These are phyloP conservation scores for Noctua janthe DNA, from an alignment of 2,888 invertebrate genomes.

Conservation along the genomic window DNA sequence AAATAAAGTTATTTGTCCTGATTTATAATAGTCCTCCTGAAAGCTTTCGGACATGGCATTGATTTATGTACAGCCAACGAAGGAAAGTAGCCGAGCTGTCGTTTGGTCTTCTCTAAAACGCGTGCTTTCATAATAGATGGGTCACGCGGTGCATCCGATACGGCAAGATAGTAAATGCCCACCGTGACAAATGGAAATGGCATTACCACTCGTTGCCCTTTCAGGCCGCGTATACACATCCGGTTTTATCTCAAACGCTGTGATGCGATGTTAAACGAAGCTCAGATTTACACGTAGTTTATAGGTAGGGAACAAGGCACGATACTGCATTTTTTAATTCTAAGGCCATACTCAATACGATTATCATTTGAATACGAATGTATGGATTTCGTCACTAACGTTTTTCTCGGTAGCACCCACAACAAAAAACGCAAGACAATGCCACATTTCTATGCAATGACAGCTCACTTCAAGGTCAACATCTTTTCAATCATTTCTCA, in stretches of 20 bases:
- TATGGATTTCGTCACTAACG: slow-evolving; percentile 27
- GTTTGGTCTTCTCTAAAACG: not conserved
- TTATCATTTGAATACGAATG: slow-evolving; percentile 37
- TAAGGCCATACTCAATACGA: slow-evolving; percentile 5
- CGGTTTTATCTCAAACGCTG: slow-evolving; percentile 16
- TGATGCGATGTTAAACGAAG: not conserved
- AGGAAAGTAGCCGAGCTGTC: not conserved
- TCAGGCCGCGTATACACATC: slow-evolving; percentile 20
- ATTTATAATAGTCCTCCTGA: not conserved
- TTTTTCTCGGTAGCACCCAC: slow-evolving; percentile 51
- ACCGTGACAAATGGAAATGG: slow-evolving; percentile 33
- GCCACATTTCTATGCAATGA: slow-evolving; percentile 39
- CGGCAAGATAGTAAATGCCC: slow-evolving; percentile 27
- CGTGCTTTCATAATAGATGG: slow-evolving; percentile 29
- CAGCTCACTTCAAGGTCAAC: slow-evolving; percentile 32
- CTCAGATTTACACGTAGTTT: not conserved
- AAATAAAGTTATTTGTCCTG: slow-evolving; percentile 6
- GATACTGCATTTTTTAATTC: slow-evolving; percentile 11
- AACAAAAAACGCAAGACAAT: slow-evolving; percentile 41
- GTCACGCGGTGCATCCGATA: slow-evolving; percentile 39
- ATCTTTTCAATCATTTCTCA: slow-evolving; percentile 42
- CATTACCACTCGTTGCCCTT: slow-evolving; percentile 26
- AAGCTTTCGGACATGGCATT: not conserved
- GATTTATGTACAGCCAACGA: not conserved
- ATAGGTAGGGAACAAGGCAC: slow-evolving; percentile 6